phyloP scores from a whole-genome alignment of 2,113 vertebrate species.

The Mormyrus iriodes region DNA sequence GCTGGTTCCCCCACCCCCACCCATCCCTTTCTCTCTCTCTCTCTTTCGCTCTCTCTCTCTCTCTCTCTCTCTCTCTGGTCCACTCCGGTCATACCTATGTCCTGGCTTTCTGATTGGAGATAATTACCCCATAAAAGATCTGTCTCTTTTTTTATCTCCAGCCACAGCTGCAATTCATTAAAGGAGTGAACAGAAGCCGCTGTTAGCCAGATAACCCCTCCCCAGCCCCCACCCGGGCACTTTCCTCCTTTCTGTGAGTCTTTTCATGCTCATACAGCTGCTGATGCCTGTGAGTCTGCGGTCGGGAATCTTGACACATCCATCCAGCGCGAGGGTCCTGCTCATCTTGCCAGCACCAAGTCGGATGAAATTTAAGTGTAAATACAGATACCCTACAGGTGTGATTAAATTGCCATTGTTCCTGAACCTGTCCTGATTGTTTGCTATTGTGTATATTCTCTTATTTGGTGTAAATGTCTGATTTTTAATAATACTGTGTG shows the following conservation, averaged over 20 bases:
- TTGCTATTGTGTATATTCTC: background rate
- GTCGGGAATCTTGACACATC: background rate
- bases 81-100: slow-evolving; percentile 52
- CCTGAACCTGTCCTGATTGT: background rate
- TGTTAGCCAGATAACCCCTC: slow-evolving; percentile 41
- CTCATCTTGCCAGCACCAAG: background rate
- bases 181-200: slow-evolving; percentile 42
- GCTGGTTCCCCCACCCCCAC: background rate
- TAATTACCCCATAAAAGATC: slow-evolving; percentile 51
- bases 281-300: background rate
- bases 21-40: background rate
- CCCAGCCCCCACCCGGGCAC: background rate
- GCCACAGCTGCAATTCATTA: slow-evolving; percentile 68
- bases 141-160: slow-evolving; percentile 51
- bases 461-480: background rate
- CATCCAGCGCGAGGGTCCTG: background rate
- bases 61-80: slow-evolving; percentile 13
- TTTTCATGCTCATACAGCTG: slow-evolving; percentile 16
- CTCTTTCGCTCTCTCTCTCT: background rate
- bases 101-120: slow-evolving; percentile 49
- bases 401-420: background rate
- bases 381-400: background rate
- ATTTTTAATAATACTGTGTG: background rate
- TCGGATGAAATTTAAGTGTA: background rate
- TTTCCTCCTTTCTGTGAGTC: background rate